Conservation (phyloP, 1,140 invertebrate species). For the Drepana arcuata region DNA sequence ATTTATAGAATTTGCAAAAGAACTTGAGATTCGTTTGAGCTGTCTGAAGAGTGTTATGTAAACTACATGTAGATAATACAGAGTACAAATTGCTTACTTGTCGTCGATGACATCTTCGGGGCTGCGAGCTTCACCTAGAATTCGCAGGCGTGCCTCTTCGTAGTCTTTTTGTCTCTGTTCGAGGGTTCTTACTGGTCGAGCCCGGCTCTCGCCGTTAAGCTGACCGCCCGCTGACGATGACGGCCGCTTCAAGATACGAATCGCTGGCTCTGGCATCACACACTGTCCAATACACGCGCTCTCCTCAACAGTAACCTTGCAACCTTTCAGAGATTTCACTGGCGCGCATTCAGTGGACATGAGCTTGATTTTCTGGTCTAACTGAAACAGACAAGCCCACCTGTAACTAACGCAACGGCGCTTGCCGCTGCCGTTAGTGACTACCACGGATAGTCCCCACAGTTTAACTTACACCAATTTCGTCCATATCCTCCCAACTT, state of each 20-base stretch:
- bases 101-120: slow-evolving; percentile 78
- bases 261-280: slow-evolving; percentile 79
- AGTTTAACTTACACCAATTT: slow-evolving; percentile 71
- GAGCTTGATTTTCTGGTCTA: slow-evolving; percentile 61
- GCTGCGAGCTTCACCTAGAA: slow-evolving; percentile 85
- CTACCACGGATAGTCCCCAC: slow-evolving; percentile 22
- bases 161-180: slow-evolving; percentile 92
- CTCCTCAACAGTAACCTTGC: slow-evolving; percentile 68
- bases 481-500: slow-evolving; percentile 89
- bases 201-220: slow-evolving; percentile 73
- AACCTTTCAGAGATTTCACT: slow-evolving; percentile 46
- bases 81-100: slow-evolving; percentile 67
- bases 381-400: slow-evolving; percentile 45
- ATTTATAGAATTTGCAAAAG: no score
- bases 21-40: no score
- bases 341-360: slow-evolving; percentile 48
- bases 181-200: slow-evolving; percentile 85
- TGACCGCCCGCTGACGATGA: slow-evolving; percentile 47
- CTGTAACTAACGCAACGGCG: slow-evolving; percentile 13
- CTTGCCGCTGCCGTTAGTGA: slow-evolving; percentile 5
- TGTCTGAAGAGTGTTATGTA: slow-evolving; percentile 16
- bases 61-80: no score
- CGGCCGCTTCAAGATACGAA: slow-evolving; percentile 87
- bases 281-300: slow-evolving; percentile 69
- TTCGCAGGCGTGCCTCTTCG: slow-evolving; percentile 86